A percentile compares a stretch with the other conserved stretches of the same genome.
Conservation (phyloP, 2,888 invertebrate species). For the Ischnus inquisitorius region DNA sequence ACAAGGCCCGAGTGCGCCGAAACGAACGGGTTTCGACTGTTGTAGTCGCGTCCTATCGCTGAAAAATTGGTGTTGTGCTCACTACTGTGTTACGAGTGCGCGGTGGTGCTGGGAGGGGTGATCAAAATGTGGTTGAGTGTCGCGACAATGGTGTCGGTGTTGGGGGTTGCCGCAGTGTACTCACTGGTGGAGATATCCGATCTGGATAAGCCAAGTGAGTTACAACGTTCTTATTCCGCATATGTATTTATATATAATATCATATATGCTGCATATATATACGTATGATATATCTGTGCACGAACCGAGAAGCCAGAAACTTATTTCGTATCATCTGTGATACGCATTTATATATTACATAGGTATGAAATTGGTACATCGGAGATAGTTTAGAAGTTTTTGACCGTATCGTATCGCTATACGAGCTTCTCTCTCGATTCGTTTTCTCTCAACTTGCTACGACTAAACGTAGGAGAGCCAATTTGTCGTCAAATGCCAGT, state of each 20-base stretch:
- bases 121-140: constrained; percentile 81
- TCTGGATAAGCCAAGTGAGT: constrained; percentile 84
- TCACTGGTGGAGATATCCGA: constrained; percentile 80
- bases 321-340: neutral
- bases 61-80: constrained; percentile 43
- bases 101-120: constrained; percentile 66
- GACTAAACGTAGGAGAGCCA: neutral
- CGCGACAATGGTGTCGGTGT: constrained; percentile 78
- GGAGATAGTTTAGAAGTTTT: constrained; percentile 11
- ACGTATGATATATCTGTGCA: neutral
- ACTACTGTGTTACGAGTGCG: constrained; percentile 62
- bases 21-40: constrained; percentile 47
- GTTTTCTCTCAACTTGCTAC: neutral
- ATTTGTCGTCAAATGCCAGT: constrained; percentile 1
- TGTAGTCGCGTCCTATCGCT: constrained; percentile 35
- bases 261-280: neutral
- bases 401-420: neutral
- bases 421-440: neutral
- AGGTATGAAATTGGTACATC: constrained; percentile 5
- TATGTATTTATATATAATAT: neutral
- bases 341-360: neutral
- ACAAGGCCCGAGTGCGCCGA: constrained; percentile 24
- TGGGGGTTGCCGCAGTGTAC: constrained; percentile 77
- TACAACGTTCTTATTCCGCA: constrained; percentile 63
- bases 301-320: too few relatives aligned